Conservation (phyloP, 2,888 invertebrate species). For the Papilio protenor region DNA sequence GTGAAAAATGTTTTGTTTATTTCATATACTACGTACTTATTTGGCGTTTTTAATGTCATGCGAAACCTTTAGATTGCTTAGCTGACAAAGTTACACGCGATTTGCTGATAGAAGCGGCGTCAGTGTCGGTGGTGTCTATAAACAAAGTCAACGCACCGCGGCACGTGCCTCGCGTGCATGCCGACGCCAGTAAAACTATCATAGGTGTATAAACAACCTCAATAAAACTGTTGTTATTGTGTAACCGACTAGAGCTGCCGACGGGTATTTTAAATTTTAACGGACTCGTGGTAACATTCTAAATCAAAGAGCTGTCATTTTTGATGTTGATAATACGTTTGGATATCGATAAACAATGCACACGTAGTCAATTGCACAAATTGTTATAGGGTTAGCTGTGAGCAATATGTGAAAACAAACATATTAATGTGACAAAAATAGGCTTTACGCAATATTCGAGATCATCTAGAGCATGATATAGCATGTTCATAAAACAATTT, state of each 20-base stretch:
- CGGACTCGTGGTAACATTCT: constrained; percentile 49
- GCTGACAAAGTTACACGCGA: background rate
- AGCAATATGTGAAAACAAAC: too few relatives aligned
- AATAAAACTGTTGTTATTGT: constrained; percentile 33
- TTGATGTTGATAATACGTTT: constrained; percentile 51
- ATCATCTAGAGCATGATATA: too few relatives aligned
- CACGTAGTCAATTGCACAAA: too few relatives aligned
- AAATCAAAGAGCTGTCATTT: constrained; percentile 58
- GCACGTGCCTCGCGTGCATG: constrained; percentile 33
- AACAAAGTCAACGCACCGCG: constrained; percentile 38
- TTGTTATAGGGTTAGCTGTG: too few relatives aligned
- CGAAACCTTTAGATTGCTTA: background rate
- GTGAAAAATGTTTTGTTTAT: constrained; percentile 2
- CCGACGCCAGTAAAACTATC: constrained; percentile 30
- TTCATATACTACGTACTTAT: background rate
- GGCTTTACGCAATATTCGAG: too few relatives aligned
- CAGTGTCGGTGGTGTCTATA: constrained; percentile 18
- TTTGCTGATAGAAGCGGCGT: constrained; percentile 10
- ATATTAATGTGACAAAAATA: too few relatives aligned
- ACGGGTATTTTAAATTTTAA: background rate
- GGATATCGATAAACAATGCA: too few relatives aligned
- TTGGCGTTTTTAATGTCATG: background rate
- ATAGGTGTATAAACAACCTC: constrained; percentile 33
- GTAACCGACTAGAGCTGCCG: constrained; percentile 17
- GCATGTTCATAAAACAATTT: background rate